Evolutionary conservation across 2,888 invertebrate species (phyloP).

Genomic region (Pachymerium ferrugineum): DNA sequence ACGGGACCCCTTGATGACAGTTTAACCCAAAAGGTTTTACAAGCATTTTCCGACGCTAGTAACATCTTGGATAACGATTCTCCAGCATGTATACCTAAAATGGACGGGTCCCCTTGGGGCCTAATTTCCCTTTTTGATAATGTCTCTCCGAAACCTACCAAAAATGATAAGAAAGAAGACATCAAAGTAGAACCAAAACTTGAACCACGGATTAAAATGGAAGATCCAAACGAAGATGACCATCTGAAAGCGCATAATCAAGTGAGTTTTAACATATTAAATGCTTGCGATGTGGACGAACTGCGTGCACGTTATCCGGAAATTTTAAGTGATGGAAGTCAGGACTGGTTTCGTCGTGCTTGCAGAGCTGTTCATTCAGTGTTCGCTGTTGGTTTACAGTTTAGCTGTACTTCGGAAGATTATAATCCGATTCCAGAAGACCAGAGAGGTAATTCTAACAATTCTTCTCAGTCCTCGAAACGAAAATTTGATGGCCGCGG

Average conservation of each 20-base stretch:
- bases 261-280: neutral
- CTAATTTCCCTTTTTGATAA: neutral
- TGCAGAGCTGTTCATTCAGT: neutral
- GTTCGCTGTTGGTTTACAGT: neutral
- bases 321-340: no score
- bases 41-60: neutral
- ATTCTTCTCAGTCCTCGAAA: no score
- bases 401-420: neutral
- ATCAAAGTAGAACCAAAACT: neutral
- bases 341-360: neutral
- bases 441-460: no score
- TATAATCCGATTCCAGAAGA: no score
- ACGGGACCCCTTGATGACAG: no score
- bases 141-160: no score
- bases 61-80: neutral
- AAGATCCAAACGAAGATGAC: neutral
- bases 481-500: neutral
- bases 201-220: neutral
- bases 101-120: neutral
- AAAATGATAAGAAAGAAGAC: neutral
- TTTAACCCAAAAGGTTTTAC: neutral
- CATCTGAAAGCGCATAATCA: neutral
- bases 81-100: neutral
- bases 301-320: no score
- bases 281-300: neutral